Evolutionary conservation across 2,888 invertebrate species (phyloP), one percentile per base, ranked within the genome.

Genomic region (Heliconius ismenius): DNA sequence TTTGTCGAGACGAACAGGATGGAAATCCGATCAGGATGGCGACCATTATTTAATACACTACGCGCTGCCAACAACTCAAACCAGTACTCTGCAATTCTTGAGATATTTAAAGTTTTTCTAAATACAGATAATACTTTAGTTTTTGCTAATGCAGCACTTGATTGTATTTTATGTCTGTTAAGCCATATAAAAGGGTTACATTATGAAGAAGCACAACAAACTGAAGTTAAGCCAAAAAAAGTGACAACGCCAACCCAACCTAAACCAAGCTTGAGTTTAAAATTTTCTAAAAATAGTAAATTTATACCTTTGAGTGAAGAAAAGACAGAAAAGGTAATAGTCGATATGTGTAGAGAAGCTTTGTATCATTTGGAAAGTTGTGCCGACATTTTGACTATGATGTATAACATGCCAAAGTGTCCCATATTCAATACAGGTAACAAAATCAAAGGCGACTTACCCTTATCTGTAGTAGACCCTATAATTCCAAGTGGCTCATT

Each of bases 11-110:
- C 98, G 0, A 98, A 98, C 88, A 95, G 98, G 83, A 97, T 97
- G 79, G 98, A 99, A 93, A 98, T 99, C 64, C 96, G 98, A 82
- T 98, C 98, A 0, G 99, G 99, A 0, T 99, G 99, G 99, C 95
- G 99, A 75, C 98, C 99, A 1, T 92, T 99, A 2, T 99, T 99
- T 87, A 98, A 98, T 18, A 98, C 99, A 0, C 91, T 99, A 65
- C 95, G 98, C 28, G 98, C 98, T 67, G 98, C 98, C 0, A 95
- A 96, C 67, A 97, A 96, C 84, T 95, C 96, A 69, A 97, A 96
- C 82, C 96, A 96, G 84, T 96, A 96, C 32, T 95, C 96, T 0
- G 96, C 97, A 0, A 96, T 98, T 78, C 92, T 97, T 75, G 99
- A 99, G 89, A 98, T 99, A 74, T 99, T 99, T 86, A 96, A 97